A percentile compares a stretch with the other conserved stretches of the same genome.
Evolutionary conservation across 2,888 invertebrate genomes (phyloP).

Genomic region (Biston stratarius): DNA sequence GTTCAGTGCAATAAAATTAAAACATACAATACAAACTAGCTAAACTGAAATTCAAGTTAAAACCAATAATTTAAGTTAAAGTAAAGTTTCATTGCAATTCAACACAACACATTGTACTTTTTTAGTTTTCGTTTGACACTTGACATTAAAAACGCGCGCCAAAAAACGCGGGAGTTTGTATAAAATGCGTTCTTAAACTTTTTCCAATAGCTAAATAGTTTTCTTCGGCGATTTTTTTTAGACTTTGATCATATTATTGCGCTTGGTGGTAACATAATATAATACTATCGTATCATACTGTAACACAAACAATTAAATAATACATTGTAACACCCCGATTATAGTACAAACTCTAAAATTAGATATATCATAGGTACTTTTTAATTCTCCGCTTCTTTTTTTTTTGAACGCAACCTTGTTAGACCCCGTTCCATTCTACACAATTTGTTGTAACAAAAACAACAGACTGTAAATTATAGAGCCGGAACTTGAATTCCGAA

Average conservation of each 20-base stretch:
- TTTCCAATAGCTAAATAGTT: too few species aligned
- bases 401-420: constrained; percentile 21
- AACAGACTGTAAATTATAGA: too few species aligned
- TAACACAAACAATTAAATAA: too few species aligned
- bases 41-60: constrained; percentile 25
- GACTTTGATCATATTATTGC: background rate
- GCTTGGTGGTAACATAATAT: too few species aligned
- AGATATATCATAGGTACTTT: too few species aligned
- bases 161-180: constrained; percentile 73
- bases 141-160: constrained; percentile 37
- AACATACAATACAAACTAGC: constrained; percentile 45
- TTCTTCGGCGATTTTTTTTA: background rate
- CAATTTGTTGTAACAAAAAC: too few species aligned
- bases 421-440: constrained; percentile 18
- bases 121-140: constrained; percentile 25
- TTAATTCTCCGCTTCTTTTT: too few species aligned
- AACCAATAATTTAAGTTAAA: constrained; percentile 44
- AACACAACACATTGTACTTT: constrained; percentile 59
- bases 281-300: too few species aligned
- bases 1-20: constrained; percentile 45
- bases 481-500: too few species aligned
- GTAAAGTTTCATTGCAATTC: constrained; percentile 52
- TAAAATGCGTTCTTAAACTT: constrained; percentile 32
- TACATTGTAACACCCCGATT: too few species aligned
- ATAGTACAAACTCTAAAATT: too few species aligned